Evolutionary conservation across 2,797 vertebrate species (phyloP).

Genomic region (Sebastes hopkinsi): DNA sequence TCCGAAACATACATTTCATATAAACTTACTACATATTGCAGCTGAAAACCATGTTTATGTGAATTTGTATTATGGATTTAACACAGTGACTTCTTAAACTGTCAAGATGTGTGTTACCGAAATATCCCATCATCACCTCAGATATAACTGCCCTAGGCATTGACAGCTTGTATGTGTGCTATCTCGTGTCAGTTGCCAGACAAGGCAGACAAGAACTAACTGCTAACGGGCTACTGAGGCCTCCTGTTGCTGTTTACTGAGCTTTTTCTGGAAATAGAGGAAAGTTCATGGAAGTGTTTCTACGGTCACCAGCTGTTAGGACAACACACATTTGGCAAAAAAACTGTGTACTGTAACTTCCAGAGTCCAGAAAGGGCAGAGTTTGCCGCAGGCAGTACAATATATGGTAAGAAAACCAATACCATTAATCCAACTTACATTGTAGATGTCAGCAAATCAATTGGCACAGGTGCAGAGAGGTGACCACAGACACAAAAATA

Average conservation of each 20-base stretch:
- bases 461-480: background rate
- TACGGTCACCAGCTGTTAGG: slow-evolving; percentile 54
- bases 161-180: background rate
- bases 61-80: background rate
- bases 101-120: background rate
- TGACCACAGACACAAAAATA: background rate
- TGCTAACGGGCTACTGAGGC: slow-evolving; percentile 7
- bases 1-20: background rate
- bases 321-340: slow-evolving; percentile 56
- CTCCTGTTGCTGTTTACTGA: slow-evolving; percentile 59
- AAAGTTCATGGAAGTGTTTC: slow-evolving; percentile 69
- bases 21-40: background rate
- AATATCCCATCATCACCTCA: background rate
- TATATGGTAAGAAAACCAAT: slow-evolving; percentile 8
- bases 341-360: slow-evolving; percentile 38
- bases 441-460: slow-evolving; percentile 3
- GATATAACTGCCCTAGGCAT: background rate
- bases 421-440: background rate
- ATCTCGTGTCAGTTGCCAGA: background rate
- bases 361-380: slow-evolving; percentile 62
- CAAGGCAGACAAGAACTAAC: background rate
- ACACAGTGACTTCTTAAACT: background rate
- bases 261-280: slow-evolving; percentile 70
- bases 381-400: slow-evolving; percentile 11
- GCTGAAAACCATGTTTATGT: background rate